Evolutionary conservation across 2,888 invertebrate species (phyloP).

Genomic region (Norana najaformis): DNA sequence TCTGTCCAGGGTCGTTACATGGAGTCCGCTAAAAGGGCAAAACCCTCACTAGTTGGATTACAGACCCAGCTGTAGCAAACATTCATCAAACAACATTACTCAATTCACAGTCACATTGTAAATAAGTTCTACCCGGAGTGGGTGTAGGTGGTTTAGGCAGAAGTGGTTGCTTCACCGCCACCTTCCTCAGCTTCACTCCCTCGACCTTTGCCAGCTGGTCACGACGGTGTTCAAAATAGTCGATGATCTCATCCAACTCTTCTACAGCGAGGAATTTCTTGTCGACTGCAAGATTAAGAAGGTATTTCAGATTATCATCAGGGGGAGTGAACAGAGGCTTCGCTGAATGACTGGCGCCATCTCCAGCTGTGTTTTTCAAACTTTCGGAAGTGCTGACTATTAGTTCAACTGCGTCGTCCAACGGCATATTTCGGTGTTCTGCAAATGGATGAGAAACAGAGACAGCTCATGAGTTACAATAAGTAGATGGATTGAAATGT

Average conservation of each 20-base stretch:
- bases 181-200: not conserved
- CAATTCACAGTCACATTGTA: too few relatives aligned
- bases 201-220: not conserved
- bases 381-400: not conserved
- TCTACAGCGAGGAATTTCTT: not conserved
- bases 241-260: conserved; percentile 4
- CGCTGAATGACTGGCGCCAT: not conserved
- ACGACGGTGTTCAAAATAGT: not conserved
- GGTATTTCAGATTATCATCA: conserved; percentile 10
- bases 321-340: not conserved
- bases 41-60: too few relatives aligned
- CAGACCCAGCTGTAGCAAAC: too few relatives aligned
- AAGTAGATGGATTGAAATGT: too few relatives aligned
- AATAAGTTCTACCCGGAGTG: too few relatives aligned
- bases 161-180: not conserved
- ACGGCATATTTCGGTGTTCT: conserved; percentile 17
- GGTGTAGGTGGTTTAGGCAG: not conserved
- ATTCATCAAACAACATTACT: too few relatives aligned
- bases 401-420: conserved; percentile 20
- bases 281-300: conserved; percentile 17
- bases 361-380: not conserved
- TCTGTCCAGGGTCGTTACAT: too few relatives aligned
- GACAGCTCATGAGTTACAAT: too few relatives aligned
- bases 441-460: not conserved
- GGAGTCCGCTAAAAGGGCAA: too few relatives aligned